Percentiles rank a stretch among this genome's conserved stretches.
These are phyloP conservation scores for Mizuhopecten yessoensis DNA, from an alignment of 1,140 invertebrate species.

Conservation along the genomic window DNA sequence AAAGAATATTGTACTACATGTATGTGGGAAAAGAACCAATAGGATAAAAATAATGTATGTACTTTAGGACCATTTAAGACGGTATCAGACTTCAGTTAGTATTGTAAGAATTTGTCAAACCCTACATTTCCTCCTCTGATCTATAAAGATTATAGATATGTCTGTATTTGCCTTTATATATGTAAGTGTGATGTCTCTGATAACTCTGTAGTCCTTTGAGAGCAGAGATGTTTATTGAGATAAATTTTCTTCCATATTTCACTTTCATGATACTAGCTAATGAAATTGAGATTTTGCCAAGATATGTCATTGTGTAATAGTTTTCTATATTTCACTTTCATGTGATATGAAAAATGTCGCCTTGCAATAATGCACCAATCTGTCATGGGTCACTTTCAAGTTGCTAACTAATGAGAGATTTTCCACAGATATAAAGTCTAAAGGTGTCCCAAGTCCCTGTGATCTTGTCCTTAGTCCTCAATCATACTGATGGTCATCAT, in stretches of 20 bases:
- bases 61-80: too few relatives aligned
- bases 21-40: too few relatives aligned
- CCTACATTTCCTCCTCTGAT: not conserved
- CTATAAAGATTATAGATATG: too few relatives aligned
- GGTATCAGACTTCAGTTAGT: too few relatives aligned
- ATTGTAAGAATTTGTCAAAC: too few relatives aligned
- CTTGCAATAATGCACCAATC: not conserved
- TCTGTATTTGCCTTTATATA: not conserved
- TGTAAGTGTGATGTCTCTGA: not conserved
- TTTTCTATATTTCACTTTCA: conserved; percentile 14
- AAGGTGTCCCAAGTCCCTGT: not conserved
- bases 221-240: not conserved
- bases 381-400: conserved; percentile 23
- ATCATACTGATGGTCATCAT: not conserved
- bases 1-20: too few relatives aligned
- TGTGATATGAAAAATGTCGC: not conserved
- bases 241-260: not conserved
- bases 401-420: conserved; percentile 39
- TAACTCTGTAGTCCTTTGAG: not conserved
- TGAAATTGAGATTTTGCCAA: not conserved
- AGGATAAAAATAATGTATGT: too few relatives aligned
- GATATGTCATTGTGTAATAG: conserved; percentile 7
- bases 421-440: not conserved
- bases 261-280: not conserved
- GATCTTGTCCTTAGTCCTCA: not conserved